Percentiles rank a stretch among this genome's conserved stretches.
phyloP scores from a whole-genome alignment of 1,140 invertebrate species.

The Himalopsyche phryganea region DNA sequence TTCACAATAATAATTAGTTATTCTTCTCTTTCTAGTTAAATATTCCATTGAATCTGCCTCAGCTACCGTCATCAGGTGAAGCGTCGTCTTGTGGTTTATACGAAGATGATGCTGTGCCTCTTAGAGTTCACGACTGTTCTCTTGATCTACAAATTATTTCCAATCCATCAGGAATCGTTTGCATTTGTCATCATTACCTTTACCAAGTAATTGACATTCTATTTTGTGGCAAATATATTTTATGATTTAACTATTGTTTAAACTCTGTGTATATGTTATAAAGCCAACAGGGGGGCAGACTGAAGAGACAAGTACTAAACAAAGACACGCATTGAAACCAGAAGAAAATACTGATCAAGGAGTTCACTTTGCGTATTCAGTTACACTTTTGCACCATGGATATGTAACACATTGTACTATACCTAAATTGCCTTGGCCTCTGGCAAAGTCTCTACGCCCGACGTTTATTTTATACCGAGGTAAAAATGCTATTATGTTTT shows the following conservation, averaged over 20 bases:
- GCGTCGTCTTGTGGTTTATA: constrained; percentile 61
- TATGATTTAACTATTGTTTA: no score
- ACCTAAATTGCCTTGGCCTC: constrained; percentile 71
- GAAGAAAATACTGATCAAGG: constrained; percentile 50
- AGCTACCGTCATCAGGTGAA: constrained; percentile 57
- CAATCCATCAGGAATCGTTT: constrained; percentile 66
- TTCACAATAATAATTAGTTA: no score
- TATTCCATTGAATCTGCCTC: constrained; percentile 76
- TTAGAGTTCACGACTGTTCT: constrained; percentile 75
- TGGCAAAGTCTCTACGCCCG: constrained; percentile 68
- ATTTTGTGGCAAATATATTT: no score
- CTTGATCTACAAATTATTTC: constrained; percentile 75
- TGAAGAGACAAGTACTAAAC: no score
- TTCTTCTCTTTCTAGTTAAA: constrained; percentile 60
- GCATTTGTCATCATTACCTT: constrained; percentile 81
- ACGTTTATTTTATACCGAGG: constrained; percentile 69
- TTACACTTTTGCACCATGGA: constrained; percentile 76
- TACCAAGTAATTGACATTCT: constrained; percentile 56
- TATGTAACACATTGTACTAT: constrained; percentile 78
- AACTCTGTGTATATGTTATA: no score
- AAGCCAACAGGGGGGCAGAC: no score
- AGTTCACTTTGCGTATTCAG: constrained; percentile 79
- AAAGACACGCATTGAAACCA: no score
- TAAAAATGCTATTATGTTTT: constrained; percentile 31
- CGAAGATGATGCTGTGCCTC: constrained; percentile 73